These are phyloP conservation scores for Platichthys flesus DNA, from an alignment of 2,113 vertebrate genomes.

Conservation along the genomic window DNA sequence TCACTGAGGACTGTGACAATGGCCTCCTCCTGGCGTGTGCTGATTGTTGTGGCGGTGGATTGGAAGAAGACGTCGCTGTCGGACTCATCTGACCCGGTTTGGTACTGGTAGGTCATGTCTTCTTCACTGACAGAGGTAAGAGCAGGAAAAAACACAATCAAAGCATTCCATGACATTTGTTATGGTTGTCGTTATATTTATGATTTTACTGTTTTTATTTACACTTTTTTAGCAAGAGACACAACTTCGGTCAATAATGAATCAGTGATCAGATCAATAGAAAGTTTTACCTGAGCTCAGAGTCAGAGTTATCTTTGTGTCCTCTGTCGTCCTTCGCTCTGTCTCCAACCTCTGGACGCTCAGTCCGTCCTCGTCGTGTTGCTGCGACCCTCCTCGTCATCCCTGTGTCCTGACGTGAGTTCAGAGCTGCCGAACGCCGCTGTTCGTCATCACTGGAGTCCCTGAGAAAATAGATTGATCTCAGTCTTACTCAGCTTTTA, in stretches of 20 bases:
- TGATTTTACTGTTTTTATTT: background rate
- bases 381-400: background rate
- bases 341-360: accelerated
- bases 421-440: background rate
- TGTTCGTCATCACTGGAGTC: conserved; percentile 88
- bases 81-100: background rate
- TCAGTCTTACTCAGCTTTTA: too few relatives aligned
- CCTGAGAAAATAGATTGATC: conserved; percentile 63
- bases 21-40: background rate
- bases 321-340: background rate
- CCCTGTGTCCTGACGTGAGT: too few relatives aligned
- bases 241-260: background rate
- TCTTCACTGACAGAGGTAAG: conserved; percentile 46
- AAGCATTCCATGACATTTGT: too few relatives aligned
- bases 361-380: background rate
- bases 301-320: background rate
- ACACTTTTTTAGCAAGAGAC: background rate
- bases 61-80: conserved; percentile 20
- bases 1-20: background rate
- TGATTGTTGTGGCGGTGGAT: background rate
- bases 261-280: background rate
- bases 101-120: conserved; percentile 20
- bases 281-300: conserved; percentile 42
- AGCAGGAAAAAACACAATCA: conserved; percentile 16
- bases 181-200: too few relatives aligned